Base-by-base conservation (phyloP, 2,113 vertebrate species). In the Ophthalmolycus amberensis region DNA sequence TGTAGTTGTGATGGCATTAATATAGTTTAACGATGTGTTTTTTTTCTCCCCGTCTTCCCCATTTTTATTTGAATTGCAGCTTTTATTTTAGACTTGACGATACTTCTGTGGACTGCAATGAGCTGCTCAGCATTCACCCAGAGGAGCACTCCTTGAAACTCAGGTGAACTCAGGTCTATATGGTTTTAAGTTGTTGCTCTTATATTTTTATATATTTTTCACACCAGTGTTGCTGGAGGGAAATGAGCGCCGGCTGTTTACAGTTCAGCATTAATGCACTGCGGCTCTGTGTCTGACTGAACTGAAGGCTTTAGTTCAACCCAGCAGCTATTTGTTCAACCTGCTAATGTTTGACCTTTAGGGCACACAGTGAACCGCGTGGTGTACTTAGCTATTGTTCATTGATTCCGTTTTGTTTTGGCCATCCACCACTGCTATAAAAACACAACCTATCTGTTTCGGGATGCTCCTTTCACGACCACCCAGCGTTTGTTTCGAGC, bases 241-340 rank as follows among this genome's bases (percentile, higher is more conserved):
- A 37, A 72, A 46, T 2, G 4, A 46, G 25, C 27, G 37, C 46
- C 0, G 16, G 56, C 75, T 63, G 80, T 83, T 68, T 68, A 54
- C 75, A 70, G 52, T 46, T 50, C 20, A 25, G 59, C n/a, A 34
- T 78, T 60, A 22, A 37, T 63, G 32, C 67, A 18, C 37, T 29
- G 34, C 77, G n/a, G 58, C 29, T 52, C 62, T 27, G 72, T 70
- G 18, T 25, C 29, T 2, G 68, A 71, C 25, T 76, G 67, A 83
- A 70, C 58, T 42, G n/a, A 66, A 74, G 48, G 75, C 54, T 78
- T 69, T 32, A 40, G 46, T 76, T 76, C 22, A 82, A 79, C 58
- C 72, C 68, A 63, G 42, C 44, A 56, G 54, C 79, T 67, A 42
- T 82, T 89, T 78, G 81, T 85, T 79, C 56, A 56, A 34, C 20